Evolutionary conservation across 2,797 vertebrate species (phyloP), one percentile per base, ranked within the genome.

Genomic region (Brachyalestes nurse): DNA sequence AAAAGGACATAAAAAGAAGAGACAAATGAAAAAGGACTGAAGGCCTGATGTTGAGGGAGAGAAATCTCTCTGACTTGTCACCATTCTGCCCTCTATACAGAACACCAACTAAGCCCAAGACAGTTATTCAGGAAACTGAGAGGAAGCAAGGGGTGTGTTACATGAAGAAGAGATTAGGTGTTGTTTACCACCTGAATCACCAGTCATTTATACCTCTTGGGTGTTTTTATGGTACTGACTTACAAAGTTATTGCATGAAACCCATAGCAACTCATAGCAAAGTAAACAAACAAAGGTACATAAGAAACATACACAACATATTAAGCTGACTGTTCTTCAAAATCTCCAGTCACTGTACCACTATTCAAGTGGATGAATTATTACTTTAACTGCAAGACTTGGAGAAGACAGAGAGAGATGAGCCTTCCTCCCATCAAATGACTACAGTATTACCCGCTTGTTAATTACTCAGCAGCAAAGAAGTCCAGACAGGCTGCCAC

Each of bases 1-100:
- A 83, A 85, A 83, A 78, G 74, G 66, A 82, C 79, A 77, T 73
- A 73, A 81, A 86, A 80, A 84, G 72, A 77, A 9, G 89, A 91
- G 88, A 89, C 90, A 92, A 93, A 93, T 93, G 88, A 93, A 87
- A 92, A 89, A 93, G 88, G 90, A 87, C 87, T 89, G 89, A 42
- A 66, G 53, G 47, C 4, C 40, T 47, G 34, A 9, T 62, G 62
- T 73, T 74, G 51, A 71, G 91, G 91, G 89, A 92, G 92, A 92
- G 92, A 93, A 90, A 89, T 90, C 86, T 86, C 89, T 89, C 90
- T 92, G 91, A 90, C 91, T 89, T n/a, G 85, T 38, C 55, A 75
- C 90, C 90, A 88, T 86, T 87, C 61, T 70, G 28, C 89, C 92
- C 90, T 92, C 85, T 88, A 92, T 93, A 92, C 91, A 93, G 91